Evolutionary conservation across 2,888 invertebrate genomes (phyloP).

Genomic region (Xylota sylvarum): DNA sequence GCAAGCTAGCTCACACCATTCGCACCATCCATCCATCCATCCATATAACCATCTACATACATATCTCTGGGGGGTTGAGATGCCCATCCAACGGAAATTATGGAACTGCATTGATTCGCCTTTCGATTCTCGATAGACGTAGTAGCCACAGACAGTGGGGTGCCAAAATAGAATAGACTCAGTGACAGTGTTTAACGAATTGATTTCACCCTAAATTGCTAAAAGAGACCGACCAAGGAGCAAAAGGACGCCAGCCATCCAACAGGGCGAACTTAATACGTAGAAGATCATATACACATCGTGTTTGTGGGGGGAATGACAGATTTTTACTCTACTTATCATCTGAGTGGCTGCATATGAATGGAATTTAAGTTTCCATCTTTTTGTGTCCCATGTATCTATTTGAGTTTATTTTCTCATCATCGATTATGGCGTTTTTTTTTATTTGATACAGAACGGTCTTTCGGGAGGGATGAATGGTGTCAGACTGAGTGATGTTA

Average conservation of each 20-base stretch:
- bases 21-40: constrained; percentile 27
- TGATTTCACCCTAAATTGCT: constrained; percentile 73
- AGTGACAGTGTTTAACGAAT: constrained; percentile 72
- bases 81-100: constrained; percentile 67
- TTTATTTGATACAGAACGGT: constrained; percentile 35
- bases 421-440: constrained; percentile 63
- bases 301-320: constrained; percentile 24
- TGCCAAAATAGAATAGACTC: constrained; percentile 58
- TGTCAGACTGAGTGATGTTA: constrained; percentile 60
- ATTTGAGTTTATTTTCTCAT: constrained; percentile 67
- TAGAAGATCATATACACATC: constrained; percentile 63
- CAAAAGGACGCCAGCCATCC: constrained; percentile 39
- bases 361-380: constrained; percentile 69
- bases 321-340: constrained; percentile 71
- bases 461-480: constrained; percentile 30
- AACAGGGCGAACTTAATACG: constrained; percentile 58
- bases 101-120: constrained; percentile 68
- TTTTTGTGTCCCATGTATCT: constrained; percentile 42
- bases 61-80: too few relatives aligned
- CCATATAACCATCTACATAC: not conserved
- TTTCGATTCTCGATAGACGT: constrained; percentile 23
- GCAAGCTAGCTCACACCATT: constrained; percentile 46
- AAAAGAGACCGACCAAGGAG: constrained; percentile 50
- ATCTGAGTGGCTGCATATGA: constrained; percentile 75
- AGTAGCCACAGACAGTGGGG: constrained; percentile 49